phyloP scores from a whole-genome alignment of 2,888 invertebrate species.

The Sicus ferrugineus region DNA sequence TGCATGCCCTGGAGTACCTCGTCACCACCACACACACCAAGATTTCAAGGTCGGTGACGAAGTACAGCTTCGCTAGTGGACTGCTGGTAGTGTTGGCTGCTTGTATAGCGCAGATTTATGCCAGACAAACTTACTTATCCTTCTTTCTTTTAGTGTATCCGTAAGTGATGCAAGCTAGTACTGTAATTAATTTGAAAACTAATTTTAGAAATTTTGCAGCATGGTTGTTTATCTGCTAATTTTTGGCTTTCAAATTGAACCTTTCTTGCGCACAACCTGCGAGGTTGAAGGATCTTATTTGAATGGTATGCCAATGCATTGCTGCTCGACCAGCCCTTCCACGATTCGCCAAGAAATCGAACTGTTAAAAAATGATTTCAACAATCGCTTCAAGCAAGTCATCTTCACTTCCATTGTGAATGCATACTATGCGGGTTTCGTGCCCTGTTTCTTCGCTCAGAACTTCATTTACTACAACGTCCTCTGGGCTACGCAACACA shows the following conservation, averaged over 20 bases:
- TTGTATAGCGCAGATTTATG: conserved; percentile 77
- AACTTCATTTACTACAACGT: conserved; percentile 84
- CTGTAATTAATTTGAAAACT: not conserved
- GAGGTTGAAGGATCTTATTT: conserved; percentile 63
- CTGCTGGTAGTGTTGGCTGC: conserved; percentile 70
- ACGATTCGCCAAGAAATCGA: conserved; percentile 87
- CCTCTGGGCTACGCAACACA: conserved; percentile 84
- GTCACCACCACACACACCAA: conserved; percentile 19
- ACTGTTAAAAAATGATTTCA: conserved; percentile 84
- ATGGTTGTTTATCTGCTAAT: conserved; percentile 80
- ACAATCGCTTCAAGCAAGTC: conserved; percentile 86
- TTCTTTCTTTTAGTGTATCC: conserved; percentile 89
- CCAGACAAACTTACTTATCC: conserved; percentile 78
- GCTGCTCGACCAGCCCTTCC: conserved; percentile 76
- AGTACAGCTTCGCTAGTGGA: conserved; percentile 67
- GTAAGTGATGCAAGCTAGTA: conserved; percentile 69
- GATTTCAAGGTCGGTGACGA: conserved; percentile 35
- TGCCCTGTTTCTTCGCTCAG: conserved; percentile 85
- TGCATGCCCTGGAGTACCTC: conserved; percentile 66
- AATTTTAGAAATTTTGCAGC: conserved; percentile 63
- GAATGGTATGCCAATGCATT: conserved; percentile 75
- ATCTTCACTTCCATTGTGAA: conserved; percentile 82
- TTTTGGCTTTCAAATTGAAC: conserved; percentile 80
- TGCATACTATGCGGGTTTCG: conserved; percentile 87
- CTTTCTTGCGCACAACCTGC: conserved; percentile 73